Conservation (phyloP, 2,797 vertebrate species). For the Anableps anableps region DNA sequence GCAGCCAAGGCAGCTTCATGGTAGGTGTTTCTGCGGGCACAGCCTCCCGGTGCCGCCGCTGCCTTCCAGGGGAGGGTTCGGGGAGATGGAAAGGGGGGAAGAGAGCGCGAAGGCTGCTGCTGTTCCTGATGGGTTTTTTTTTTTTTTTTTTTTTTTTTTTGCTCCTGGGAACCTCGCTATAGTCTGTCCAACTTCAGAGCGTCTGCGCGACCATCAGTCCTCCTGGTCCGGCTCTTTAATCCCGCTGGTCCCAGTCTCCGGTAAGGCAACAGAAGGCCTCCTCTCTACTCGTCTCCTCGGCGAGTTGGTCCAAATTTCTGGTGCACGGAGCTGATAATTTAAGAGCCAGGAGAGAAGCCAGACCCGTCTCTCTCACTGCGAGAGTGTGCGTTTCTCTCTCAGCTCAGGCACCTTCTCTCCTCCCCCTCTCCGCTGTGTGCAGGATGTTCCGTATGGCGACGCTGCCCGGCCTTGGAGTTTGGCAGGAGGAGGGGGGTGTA, state of each 20-base stretch:
- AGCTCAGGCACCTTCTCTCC: slow-evolving; percentile 64
- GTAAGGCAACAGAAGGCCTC: slow-evolving; percentile 30
- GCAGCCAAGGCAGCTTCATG: slow-evolving; percentile 83
- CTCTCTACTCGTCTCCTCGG: slow-evolving; percentile 23
- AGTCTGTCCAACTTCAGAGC: slow-evolving; percentile 75
- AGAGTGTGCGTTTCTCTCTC: slow-evolving; percentile 37
- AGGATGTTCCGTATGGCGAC: slow-evolving; percentile 82
- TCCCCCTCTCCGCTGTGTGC: slow-evolving; percentile 76
- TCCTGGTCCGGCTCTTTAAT: slow-evolving; percentile 64
- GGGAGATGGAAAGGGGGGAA: slow-evolving; percentile 38
- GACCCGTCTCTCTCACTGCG: slow-evolving; percentile 37
- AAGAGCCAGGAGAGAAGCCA: slow-evolving; percentile 69
- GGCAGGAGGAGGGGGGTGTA: slow-evolving; percentile 58
- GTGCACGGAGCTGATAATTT: slow-evolving; percentile 53
- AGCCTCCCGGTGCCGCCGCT: slow-evolving; percentile 74
- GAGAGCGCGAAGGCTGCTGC: slow-evolving; percentile 10
- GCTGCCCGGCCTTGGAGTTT: slow-evolving; percentile 73
- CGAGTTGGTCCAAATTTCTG: background rate
- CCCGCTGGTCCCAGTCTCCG: slow-evolving; percentile 54
- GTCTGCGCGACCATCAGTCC: slow-evolving; percentile 74
- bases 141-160: too few species aligned
- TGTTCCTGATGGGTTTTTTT: background rate
- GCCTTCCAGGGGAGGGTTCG: slow-evolving; percentile 55
- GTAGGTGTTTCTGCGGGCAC: slow-evolving; percentile 63
- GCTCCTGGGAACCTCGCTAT: slow-evolving; percentile 53